Evolutionary conservation across 2,797 vertebrate genomes (phyloP).

Genomic region (Pseudomugil gertrudae): DNA sequence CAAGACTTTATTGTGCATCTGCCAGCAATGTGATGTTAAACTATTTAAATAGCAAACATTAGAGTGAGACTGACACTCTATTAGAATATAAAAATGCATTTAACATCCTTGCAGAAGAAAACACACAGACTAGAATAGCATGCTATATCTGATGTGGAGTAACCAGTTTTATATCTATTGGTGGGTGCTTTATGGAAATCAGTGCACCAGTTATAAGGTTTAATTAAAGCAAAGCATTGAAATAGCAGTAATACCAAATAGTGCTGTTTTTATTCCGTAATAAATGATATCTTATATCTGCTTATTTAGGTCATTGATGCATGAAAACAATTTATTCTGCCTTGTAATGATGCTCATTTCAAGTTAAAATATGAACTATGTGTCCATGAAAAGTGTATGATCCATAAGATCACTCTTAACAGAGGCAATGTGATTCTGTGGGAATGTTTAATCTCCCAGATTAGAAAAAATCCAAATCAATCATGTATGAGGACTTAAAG

Average conservation of each 20-base stretch:
- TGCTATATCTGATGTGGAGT: no score
- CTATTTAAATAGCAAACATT: not conserved
- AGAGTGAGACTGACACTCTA: not conserved
- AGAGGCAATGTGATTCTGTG: no score
- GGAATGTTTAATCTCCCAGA: no score
- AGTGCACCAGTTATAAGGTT: no score
- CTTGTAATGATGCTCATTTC: no score
- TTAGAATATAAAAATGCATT: not conserved
- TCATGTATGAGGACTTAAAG: no score
- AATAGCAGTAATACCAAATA: not conserved
- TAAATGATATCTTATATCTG: not conserved
- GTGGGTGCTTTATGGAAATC: no score
- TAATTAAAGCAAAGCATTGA: not conserved
- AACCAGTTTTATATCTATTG: no score
- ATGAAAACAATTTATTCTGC: not conserved
- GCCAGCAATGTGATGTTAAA: not conserved
- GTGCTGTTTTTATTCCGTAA: not conserved
- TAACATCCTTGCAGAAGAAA: not conserved
- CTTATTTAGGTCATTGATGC: not conserved
- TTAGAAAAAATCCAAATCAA: no score
- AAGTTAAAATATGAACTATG: no score
- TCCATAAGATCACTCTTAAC: no score
- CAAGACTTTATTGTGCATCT: slow-evolving; percentile 17
- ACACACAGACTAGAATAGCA: not conserved
- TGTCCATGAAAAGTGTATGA: no score